These are phyloP conservation scores for Machimus rusticus DNA, from an alignment of 2,888 invertebrate genomes.

Conservation along the genomic window DNA sequence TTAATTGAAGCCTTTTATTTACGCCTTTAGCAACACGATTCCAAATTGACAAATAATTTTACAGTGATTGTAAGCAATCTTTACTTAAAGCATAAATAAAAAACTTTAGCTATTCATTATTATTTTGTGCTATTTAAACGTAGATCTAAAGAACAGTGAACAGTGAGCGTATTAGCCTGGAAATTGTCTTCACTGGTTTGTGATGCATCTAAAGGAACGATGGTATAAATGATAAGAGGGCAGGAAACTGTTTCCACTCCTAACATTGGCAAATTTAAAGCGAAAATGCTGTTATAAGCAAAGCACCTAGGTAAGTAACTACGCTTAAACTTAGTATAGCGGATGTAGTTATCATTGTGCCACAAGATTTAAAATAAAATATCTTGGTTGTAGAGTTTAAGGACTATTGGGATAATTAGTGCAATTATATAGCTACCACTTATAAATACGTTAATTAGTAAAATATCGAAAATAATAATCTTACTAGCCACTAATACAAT, in stretches of 20 bases:
- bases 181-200: neutral
- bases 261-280: neutral
- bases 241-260: neutral
- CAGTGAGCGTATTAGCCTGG: neutral
- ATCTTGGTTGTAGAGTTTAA: neutral
- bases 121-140: slow-evolving; percentile 10
- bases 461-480: neutral
- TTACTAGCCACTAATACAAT: neutral
- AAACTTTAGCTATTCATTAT: neutral
- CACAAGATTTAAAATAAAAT: neutral
- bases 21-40: neutral
- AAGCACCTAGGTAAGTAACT: neutral
- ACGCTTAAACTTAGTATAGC: neutral
- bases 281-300: neutral
- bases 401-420: neutral
- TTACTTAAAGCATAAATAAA: slow-evolving; percentile 20
- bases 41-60: neutral
- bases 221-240: neutral
- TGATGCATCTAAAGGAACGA: neutral
- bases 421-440: neutral
- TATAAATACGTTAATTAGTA: neutral
- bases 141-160: neutral
- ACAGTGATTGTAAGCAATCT: neutral
- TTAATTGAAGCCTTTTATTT: slow-evolving; percentile 42
- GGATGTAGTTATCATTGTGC: neutral